Evolutionary conservation across 2,797 vertebrate species (phyloP).

Genomic region (Gymnoscopelus braueri): DNA sequence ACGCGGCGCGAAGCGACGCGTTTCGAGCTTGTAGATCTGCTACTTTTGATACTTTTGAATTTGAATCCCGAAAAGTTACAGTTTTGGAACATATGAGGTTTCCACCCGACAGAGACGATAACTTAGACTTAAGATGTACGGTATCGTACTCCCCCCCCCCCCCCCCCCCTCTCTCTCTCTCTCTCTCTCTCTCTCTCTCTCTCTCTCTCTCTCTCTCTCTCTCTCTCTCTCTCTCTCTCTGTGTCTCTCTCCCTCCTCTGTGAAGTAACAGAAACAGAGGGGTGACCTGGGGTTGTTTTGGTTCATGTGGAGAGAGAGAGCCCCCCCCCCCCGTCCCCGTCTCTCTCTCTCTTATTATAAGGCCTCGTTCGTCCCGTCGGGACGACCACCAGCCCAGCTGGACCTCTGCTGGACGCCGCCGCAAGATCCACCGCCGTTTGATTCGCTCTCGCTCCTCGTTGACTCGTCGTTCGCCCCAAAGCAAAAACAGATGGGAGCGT

Average conservation of each 20-base stretch:
- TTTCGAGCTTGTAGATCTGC: no score
- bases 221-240: not conserved
- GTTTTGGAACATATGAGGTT: not conserved
- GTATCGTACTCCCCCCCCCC: no score
- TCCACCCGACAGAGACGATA: no score
- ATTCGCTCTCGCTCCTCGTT: conserved; percentile 47
- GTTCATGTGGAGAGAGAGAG: conserved; percentile 28
- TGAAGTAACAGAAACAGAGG: conserved; percentile 20
- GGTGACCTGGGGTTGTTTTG: conserved; percentile 55
- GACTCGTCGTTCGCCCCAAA: conserved; percentile 30
- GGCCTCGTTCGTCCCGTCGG: conserved; percentile 31
- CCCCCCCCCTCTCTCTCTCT: not conserved
- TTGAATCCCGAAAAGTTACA: no score
- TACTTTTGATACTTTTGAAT: no score
- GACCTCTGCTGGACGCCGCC: conserved; percentile 43
- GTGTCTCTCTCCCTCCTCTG: not conserved
- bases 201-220: not conserved
- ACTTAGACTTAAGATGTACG: no score
- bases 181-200: not conserved
- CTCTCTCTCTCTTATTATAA: conserved; percentile 38
- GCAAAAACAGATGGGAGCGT: conserved; percentile 26
- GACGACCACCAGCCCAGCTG: conserved; percentile 31
- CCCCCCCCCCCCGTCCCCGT: no score
- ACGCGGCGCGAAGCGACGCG: no score
- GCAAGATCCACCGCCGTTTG: conserved; percentile 31